These are phyloP conservation scores for Brachionus angularis DNA, from an alignment of 1,140 invertebrate species.

Conservation along the genomic window DNA sequence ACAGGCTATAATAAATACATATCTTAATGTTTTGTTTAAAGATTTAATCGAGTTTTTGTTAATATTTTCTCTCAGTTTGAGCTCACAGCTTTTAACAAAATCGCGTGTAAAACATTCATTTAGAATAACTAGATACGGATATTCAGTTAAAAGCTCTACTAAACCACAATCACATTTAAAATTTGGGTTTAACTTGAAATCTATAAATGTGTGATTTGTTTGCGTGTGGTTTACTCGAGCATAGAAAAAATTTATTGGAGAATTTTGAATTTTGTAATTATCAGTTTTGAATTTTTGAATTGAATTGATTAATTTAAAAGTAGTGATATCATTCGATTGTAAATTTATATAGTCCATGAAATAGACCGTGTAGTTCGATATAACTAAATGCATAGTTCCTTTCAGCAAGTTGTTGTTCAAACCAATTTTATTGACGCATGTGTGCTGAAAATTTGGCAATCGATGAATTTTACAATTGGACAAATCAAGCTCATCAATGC, in stretches of 20 bases:
- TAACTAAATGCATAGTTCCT: background rate
- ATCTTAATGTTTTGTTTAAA: background rate
- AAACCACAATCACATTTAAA: conserved; percentile 37
- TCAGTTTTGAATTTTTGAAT: conserved; percentile 32
- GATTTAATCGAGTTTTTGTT: background rate
- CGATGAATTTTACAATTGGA: background rate
- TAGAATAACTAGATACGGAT: background rate
- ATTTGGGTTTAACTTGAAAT: background rate
- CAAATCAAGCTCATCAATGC: conserved; percentile 7
- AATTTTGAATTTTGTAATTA: conserved; percentile 12
- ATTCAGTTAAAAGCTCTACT: background rate
- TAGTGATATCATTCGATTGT: background rate
- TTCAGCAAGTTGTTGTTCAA: background rate
- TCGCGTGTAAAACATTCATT: background rate
- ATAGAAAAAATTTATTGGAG: conserved; percentile 1
- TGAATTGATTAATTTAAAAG: background rate
- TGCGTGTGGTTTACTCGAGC: background rate
- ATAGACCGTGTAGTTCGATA: conserved; percentile 14
- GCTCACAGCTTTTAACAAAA: background rate
- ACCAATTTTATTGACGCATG: background rate
- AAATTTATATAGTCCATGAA: background rate
- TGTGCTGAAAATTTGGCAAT: conserved; percentile 25
- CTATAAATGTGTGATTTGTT: conserved; percentile 11
- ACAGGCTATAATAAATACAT: background rate
- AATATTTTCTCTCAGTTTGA: background rate